Evolutionary conservation across 2,113 vertebrate species (phyloP), one percentile per base, ranked within the genome.

Genomic region (Rhegmatorhina hoffmannsi): DNA sequence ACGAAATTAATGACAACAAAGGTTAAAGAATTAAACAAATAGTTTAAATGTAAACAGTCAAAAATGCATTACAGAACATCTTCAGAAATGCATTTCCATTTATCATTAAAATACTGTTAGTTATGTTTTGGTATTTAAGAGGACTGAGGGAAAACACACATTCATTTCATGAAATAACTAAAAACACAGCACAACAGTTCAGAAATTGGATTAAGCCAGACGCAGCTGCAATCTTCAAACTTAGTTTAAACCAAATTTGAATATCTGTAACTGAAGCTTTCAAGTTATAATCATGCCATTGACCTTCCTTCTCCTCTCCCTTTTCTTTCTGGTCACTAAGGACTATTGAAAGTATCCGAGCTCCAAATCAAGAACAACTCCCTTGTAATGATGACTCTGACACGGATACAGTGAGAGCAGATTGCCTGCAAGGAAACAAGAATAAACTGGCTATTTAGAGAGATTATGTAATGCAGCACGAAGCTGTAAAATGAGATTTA

Each of bases 401-500:
- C 73, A 78, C 13, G 23, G 88, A 95, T 94, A 87, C 17, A 93
- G 86, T 15, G 49, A 78, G 90, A 96, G 90, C 95, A 96, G 93
- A 96, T 92, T 97, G 95, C 73, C 93, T 92, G 82, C 83, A 90
- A 95, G 86, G 92, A 87, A 96, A 89, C 90, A 81, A 95, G 95
- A 97, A 96, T 95, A 96, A 97, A 93, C 83, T 38, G 8, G 86
- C 94, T 97, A 96, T 96, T 96, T 97, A 94, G 76, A 95, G 93
- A 89, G 88, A 78, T 93, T 95, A 94, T 87, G 84, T 84, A 97
- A 96, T 50, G 73, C 55, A 90, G 73, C 5, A 8, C 40, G 0
- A 80, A 84, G 84, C 73, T 79, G 76, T 81, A 87, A 92, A 94
- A 84, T 47, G 36, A 62, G 44, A 93, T 75, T 97, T 96, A 97